Percentiles rank a stretch among this genome's conserved stretches.
Conservation (phyloP, 2,797 vertebrate genomes). For the Emys orbicularis region DNA sequence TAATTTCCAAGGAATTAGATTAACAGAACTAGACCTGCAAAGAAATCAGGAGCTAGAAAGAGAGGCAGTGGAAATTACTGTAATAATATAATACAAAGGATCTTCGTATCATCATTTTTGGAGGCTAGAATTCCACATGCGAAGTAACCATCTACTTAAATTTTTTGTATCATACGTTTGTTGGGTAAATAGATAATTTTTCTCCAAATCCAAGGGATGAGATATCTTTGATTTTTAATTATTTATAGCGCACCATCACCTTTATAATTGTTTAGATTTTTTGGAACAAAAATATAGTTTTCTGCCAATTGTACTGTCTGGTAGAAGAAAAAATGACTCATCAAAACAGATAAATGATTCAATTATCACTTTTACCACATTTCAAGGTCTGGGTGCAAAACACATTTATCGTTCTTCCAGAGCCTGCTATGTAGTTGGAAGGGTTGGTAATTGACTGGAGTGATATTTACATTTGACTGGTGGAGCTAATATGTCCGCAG, state of each 20-base stretch:
- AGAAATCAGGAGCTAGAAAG: background rate
- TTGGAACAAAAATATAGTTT: background rate
- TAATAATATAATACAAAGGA: background rate
- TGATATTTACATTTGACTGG: background rate
- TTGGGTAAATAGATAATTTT: conserved; percentile 26
- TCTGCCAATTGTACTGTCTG: conserved; percentile 19
- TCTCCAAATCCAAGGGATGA: conserved; percentile 1
- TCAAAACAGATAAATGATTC: background rate
- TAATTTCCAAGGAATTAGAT: conserved; percentile 33
- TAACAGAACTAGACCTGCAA: background rate
- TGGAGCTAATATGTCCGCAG: conserved; percentile 1
- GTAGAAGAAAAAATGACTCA: background rate
- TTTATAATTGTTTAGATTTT: background rate
- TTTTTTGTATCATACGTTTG: background rate
- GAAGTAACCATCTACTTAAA: conserved; percentile 25
- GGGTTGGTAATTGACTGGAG: background rate
- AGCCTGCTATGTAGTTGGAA: background rate
- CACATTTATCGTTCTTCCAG: background rate
- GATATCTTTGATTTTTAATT: background rate
- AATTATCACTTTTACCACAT: background rate
- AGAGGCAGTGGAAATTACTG: background rate
- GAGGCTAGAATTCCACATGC: conserved; percentile 18
- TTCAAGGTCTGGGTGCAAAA: background rate
- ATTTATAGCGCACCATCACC: conserved; percentile 18
- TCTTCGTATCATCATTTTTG: background rate